phyloP scores from a whole-genome alignment of 2,888 invertebrate species.

The Pelosia muscerda region DNA sequence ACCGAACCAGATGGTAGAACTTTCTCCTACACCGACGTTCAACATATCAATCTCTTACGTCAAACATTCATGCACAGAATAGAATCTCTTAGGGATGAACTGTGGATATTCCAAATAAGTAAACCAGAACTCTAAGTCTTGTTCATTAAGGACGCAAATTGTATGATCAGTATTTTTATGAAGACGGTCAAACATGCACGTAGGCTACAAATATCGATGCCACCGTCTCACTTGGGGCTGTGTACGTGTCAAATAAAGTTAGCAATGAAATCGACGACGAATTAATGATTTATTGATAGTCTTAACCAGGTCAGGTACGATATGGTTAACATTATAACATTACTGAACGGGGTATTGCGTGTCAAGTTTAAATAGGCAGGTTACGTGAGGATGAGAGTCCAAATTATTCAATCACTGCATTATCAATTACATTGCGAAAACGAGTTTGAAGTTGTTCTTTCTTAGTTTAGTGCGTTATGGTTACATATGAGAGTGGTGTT shows the following conservation, averaged over 20 bases:
- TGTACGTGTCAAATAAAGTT: constrained; percentile 67
- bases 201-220: constrained; percentile 65
- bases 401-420: constrained; percentile 27
- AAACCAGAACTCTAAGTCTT: constrained; percentile 55
- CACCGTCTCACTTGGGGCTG: constrained; percentile 61
- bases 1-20: constrained; percentile 62
- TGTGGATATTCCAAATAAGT: constrained; percentile 20
- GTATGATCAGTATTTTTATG: constrained; percentile 37
- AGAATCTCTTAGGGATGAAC: constrained; percentile 24
- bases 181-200: constrained; percentile 60
- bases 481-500: background rate
- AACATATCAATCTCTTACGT: constrained; percentile 66
- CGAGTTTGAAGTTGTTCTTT: background rate
- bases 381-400: constrained; percentile 31
- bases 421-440: background rate
- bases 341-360: constrained; percentile 38
- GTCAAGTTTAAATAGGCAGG: constrained; percentile 25
- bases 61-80: constrained; percentile 49
- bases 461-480: background rate
- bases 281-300: constrained; percentile 58
- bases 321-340: constrained; percentile 29
- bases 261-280: constrained; percentile 60
- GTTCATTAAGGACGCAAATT: constrained; percentile 54
- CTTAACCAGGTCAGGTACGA: constrained; percentile 28
- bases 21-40: constrained; percentile 70